These are phyloP conservation scores for Saturnia japonica DNA, from an alignment of 2,888 invertebrate genomes.

Conservation along the genomic window DNA sequence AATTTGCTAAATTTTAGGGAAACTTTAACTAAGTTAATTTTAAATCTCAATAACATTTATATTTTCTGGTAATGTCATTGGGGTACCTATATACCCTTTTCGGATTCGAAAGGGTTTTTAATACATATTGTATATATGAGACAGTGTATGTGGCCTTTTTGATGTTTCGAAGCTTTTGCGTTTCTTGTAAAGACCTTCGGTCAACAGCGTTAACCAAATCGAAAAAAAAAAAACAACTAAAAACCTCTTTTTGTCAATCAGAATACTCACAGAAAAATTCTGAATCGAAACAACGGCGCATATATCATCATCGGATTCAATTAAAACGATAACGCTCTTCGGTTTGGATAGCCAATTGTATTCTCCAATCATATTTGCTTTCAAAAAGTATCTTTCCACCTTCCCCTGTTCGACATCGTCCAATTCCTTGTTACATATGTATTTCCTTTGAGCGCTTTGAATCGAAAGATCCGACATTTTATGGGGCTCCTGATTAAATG, in stretches of 20 bases:
- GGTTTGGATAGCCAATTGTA: conserved; percentile 63
- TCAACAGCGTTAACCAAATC: background rate
- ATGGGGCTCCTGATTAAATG: conserved; percentile 67
- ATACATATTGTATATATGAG: no score
- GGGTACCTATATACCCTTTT: no score
- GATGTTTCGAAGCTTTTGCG: no score
- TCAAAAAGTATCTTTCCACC: conserved; percentile 40
- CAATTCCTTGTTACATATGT: conserved; percentile 79
- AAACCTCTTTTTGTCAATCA: background rate
- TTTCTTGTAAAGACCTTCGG: no score
- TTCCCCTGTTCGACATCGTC: conserved; percentile 40
- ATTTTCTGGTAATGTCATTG: no score
- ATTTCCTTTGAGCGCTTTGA: conserved; percentile 63
- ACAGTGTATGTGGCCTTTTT: no score
- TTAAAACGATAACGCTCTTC: conserved; percentile 82
- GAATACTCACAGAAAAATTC: conserved; percentile 83
- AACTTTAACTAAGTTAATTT: no score
- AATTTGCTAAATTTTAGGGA: no score
- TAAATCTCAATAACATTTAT: no score
- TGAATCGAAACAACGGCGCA: conserved; percentile 92
- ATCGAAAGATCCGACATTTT: conserved; percentile 48
- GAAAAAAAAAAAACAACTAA: background rate
- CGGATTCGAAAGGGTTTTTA: no score
- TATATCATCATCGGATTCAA: conserved; percentile 84
- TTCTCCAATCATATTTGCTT: conserved; percentile 40